Percentiles rank a stretch among this genome's conserved stretches.
These are phyloP conservation scores for Sycophila texana DNA, from an alignment of 2,888 invertebrate genomes.

Conservation along the genomic window DNA sequence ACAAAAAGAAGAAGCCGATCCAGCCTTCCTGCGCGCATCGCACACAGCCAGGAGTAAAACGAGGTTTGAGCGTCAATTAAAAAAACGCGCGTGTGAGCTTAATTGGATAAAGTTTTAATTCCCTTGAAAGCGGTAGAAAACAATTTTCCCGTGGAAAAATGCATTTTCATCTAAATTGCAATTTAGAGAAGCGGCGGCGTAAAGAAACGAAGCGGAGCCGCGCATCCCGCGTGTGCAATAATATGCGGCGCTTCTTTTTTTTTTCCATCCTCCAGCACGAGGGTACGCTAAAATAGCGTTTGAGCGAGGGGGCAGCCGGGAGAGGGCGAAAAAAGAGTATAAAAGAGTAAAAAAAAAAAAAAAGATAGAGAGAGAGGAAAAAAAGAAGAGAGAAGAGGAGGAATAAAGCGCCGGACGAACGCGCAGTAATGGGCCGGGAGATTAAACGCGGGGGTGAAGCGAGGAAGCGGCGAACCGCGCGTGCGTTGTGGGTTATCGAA, in stretches of 20 bases:
- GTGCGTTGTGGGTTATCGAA: conserved; percentile 48
- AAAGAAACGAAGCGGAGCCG: too few relatives aligned
- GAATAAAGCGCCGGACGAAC: conserved; percentile 36
- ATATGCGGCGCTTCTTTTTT: conserved; percentile 25
- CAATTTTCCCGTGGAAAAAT: neutral
- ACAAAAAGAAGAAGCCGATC: too few relatives aligned
- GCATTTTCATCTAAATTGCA: conserved; percentile 7
- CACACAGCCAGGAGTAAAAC: too few relatives aligned
- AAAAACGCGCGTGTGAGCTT: too few relatives aligned
- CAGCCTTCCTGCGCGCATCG: too few relatives aligned
- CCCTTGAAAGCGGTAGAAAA: too few relatives aligned
- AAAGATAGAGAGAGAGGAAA: neutral
- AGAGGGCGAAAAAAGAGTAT: conserved; percentile 7
- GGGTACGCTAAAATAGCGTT: conserved; percentile 46
- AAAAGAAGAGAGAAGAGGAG: conserved; percentile 18
- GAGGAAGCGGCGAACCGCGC: conserved; percentile 32
- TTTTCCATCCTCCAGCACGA: neutral
- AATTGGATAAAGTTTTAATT: too few relatives aligned
- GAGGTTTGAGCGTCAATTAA: too few relatives aligned
- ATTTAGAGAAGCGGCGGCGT: too few relatives aligned
- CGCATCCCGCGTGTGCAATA: conserved; percentile 17
- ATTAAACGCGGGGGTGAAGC: conserved; percentile 48
- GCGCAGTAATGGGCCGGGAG: conserved; percentile 51
- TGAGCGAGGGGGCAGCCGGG: conserved; percentile 20
- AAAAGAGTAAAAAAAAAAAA: too few relatives aligned